Evolutionary conservation across 2,797 vertebrate genomes (phyloP).

Genomic region (Pipistrellus pygmaeus): DNA sequence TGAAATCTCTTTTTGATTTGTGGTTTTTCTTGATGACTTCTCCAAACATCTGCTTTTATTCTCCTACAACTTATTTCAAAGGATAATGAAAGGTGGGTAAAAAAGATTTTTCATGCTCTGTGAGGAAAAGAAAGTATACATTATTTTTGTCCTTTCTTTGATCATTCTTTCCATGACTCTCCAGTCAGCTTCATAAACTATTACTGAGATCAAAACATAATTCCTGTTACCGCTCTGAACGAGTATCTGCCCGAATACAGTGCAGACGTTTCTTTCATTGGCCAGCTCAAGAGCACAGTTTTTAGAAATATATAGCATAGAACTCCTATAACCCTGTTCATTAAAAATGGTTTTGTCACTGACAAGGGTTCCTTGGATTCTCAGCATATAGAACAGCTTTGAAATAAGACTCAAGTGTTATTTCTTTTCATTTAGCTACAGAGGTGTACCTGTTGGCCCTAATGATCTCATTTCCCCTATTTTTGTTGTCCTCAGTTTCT

Average conservation of each 20-base stretch:
- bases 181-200: conserved; percentile 62
- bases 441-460: neutral
- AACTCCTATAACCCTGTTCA: conserved; percentile 42
- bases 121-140: conserved; percentile 58
- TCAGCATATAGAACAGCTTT: conserved; percentile 48
- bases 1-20: conserved; percentile 76
- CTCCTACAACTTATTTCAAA: conserved; percentile 61
- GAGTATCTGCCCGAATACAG: conserved; percentile 40
- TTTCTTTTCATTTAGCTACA: conserved; percentile 22
- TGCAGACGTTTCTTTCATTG: conserved; percentile 58
- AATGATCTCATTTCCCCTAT: conserved; percentile 45
- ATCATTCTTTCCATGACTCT: conserved; percentile 62
- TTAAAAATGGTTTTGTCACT: conserved; percentile 59
- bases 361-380: conserved; percentile 20
- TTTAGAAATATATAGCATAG: conserved; percentile 53
- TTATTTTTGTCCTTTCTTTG: conserved; percentile 69
- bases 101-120: conserved; percentile 39
- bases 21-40: conserved; percentile 75
- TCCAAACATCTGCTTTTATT: conserved; percentile 77
- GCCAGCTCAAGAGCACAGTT: conserved; percentile 34
- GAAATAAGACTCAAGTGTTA: conserved; percentile 36
- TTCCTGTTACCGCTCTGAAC: conserved; percentile 46
- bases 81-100: conserved; percentile 57
- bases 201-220: conserved; percentile 70
- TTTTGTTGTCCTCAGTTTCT: neutral